A percentile compares a stretch with the other conserved stretches of the same genome.
phyloP scores from a whole-genome alignment of 2,113 vertebrate species.

The Scatophagus argus region DNA sequence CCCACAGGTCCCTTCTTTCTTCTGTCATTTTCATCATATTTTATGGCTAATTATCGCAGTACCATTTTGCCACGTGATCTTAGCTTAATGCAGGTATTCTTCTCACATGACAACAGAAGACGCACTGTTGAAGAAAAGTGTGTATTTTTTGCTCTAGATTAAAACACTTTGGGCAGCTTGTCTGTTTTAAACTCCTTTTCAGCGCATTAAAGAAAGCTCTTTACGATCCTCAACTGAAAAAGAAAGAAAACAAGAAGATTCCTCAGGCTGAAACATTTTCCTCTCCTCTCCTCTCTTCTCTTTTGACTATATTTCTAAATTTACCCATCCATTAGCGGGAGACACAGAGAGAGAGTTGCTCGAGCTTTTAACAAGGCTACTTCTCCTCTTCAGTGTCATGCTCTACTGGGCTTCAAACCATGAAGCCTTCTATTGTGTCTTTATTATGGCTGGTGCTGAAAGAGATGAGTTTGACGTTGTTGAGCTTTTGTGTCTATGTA shows the following conservation, averaged over 20 bases:
- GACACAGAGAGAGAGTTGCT: constrained; percentile 63
- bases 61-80: constrained; percentile 24
- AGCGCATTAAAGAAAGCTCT: constrained; percentile 54
- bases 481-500: constrained; percentile 42
- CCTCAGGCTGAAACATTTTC: constrained; percentile 63
- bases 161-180: constrained; percentile 45
- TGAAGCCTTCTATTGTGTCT: constrained; percentile 65
- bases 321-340: constrained; percentile 77
- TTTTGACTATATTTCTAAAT: constrained; percentile 77
- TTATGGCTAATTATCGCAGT: constrained; percentile 37
- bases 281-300: constrained; percentile 1
- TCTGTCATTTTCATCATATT: constrained; percentile 53
- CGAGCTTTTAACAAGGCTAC: constrained; percentile 74
- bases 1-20: constrained; percentile 60
- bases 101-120: constrained; percentile 21
- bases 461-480: constrained; percentile 53
- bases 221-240: constrained; percentile 41
- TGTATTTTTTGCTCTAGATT: constrained; percentile 6
- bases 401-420: constrained; percentile 75
- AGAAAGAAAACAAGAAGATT: constrained; percentile 38
- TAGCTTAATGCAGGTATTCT: constrained; percentile 1
- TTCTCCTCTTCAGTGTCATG: constrained; percentile 69
- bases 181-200: constrained; percentile 51
- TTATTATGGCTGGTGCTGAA: constrained; percentile 61
- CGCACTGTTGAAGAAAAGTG: background rate